Conservation (phyloP, 2,888 invertebrate genomes). For the Beris morrisii region DNA sequence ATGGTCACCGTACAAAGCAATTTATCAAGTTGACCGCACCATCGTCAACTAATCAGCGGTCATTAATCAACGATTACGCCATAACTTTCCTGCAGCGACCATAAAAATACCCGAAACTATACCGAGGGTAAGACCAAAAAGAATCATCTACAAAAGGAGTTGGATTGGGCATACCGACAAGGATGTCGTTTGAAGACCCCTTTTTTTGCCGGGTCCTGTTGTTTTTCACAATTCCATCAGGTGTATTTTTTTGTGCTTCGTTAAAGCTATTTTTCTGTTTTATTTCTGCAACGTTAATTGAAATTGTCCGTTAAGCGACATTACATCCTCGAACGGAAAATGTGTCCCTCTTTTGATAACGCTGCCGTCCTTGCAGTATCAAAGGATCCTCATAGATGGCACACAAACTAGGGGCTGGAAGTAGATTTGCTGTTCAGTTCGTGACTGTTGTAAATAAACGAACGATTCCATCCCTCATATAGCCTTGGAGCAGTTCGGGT, state of each 20-base stretch:
- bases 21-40: slow-evolving; percentile 32
- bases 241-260: background rate
- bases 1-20: slow-evolving; percentile 8
- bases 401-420: too few species aligned
- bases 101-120: slow-evolving; percentile 18
- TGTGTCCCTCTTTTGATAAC: background rate
- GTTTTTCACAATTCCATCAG: background rate
- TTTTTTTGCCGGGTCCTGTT: background rate
- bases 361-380: background rate
- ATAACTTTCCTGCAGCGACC: slow-evolving; percentile 27
- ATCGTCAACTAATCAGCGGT: slow-evolving; percentile 35
- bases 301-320: slow-evolving; percentile 20
- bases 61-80: slow-evolving; percentile 38
- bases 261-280: background rate
- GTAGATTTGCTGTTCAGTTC: slow-evolving; percentile 19
- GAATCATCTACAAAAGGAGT: too few species aligned
- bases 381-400: background rate
- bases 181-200: background rate
- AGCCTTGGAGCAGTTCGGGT: slow-evolving; percentile 19
- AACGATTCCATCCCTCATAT: slow-evolving; percentile 10
- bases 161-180: too few species aligned
- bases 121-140: background rate
- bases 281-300: slow-evolving; percentile 17
- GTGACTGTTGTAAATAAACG: slow-evolving; percentile 30
- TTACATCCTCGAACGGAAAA: background rate